phyloP scores from a whole-genome alignment of 2,888 invertebrate genomes.

The Sacculina carcini region DNA sequence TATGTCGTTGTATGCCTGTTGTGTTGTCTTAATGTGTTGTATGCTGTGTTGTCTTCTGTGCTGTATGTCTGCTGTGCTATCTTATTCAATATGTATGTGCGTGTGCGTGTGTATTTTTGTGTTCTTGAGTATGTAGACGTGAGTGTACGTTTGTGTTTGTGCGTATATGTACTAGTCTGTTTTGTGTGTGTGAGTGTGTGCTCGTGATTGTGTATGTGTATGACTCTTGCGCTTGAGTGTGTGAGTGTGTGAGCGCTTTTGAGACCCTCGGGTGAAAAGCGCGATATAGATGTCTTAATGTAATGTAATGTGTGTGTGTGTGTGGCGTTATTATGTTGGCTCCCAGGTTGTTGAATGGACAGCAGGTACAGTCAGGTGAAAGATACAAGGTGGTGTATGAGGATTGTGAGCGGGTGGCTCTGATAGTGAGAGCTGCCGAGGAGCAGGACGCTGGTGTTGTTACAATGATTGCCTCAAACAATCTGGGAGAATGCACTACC shows the following conservation, averaged over 20 bases:
- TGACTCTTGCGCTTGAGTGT: no score
- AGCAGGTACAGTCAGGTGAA: constrained; percentile 36
- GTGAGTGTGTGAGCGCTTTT: neutral
- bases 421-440: constrained; percentile 65
- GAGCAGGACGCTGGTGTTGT: constrained; percentile 43
- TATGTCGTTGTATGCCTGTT: no score
- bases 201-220: no score
- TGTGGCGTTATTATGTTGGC: neutral
- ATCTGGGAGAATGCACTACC: constrained; percentile 15
- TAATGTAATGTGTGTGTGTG: neutral
- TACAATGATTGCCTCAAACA: constrained; percentile 21
- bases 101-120: no score
- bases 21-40: no score
- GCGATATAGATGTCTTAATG: neutral
- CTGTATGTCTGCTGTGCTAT: no score
- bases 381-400: constrained; percentile 58
- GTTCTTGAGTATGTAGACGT: no score
- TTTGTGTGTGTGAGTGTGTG: no score
- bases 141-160: no score
- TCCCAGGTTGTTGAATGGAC: constrained; percentile 24
- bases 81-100: no score
- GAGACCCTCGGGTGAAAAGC: neutral
- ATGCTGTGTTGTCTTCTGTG: no score
- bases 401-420: constrained; percentile 62
- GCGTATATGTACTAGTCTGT: no score